These are phyloP conservation scores for Tauraco hartlaubi DNA, from an alignment of 2,797 vertebrate genomes.

Conservation along the genomic window DNA sequence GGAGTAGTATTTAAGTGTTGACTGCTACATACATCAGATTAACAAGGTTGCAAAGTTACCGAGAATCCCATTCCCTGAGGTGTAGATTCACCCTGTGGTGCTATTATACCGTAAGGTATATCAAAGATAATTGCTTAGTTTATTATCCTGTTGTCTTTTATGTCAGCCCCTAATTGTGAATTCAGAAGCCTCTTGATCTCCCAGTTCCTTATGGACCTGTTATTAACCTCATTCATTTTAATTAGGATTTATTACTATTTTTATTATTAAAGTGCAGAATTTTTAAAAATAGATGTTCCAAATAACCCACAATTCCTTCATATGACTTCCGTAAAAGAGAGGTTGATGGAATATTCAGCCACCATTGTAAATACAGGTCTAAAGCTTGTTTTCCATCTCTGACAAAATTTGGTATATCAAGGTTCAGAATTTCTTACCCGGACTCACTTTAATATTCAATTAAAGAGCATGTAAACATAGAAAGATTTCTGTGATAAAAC, in stretches of 20 bases:
- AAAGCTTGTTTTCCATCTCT: constrained; percentile 5
- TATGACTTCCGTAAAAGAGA: background rate
- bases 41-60: constrained; percentile 74
- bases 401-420: background rate
- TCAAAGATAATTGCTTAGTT: constrained; percentile 81
- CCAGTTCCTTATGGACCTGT: constrained; percentile 64
- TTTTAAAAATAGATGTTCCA: constrained; percentile 44
- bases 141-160: constrained; percentile 81
- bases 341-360: background rate
- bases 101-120: constrained; percentile 75
- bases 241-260: constrained; percentile 76
- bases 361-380: background rate
- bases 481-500: background rate
- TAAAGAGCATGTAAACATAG: background rate
- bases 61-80: constrained; percentile 66
- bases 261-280: constrained; percentile 46
- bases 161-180: constrained; percentile 69
- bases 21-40: constrained; percentile 75
- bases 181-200: constrained; percentile 73
- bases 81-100: constrained; percentile 68
- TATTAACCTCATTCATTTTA: constrained; percentile 76
- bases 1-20: constrained; percentile 71
- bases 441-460: background rate
- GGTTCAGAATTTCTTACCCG: background rate
- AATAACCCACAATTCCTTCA: constrained; percentile 41